phyloP scores from a whole-genome alignment of 1,140 invertebrate genomes.

The Oryctes rhinoceros region DNA sequence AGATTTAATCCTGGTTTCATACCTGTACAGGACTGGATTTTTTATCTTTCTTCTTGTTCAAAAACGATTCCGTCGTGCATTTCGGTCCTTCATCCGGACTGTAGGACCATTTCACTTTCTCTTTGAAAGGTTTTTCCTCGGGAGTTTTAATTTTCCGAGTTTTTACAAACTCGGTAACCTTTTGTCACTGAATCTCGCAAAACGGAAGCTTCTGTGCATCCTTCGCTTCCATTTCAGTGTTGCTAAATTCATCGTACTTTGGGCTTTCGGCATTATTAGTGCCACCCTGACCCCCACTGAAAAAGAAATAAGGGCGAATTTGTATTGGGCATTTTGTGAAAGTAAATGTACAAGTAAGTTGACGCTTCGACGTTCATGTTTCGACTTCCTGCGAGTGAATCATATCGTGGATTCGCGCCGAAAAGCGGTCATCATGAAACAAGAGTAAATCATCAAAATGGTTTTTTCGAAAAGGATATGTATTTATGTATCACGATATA shows the following conservation, averaged over 20 bases:
- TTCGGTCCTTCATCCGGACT: constrained; percentile 60
- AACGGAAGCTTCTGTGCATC: constrained; percentile 70
- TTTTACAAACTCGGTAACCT: constrained; percentile 64
- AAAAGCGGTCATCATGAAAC: too few relatives aligned
- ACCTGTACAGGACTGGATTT: constrained; percentile 56
- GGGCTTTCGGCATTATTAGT: constrained; percentile 65
- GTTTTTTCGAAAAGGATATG: too few relatives aligned
- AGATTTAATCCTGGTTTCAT: constrained; percentile 45
- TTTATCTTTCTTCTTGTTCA: constrained; percentile 57
- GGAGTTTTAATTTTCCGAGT: constrained; percentile 61
- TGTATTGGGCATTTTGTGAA: too few relatives aligned
- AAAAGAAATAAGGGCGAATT: constrained; percentile 25
- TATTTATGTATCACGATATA: too few relatives aligned
- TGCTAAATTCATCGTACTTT: constrained; percentile 67
- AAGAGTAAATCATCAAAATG: too few relatives aligned
- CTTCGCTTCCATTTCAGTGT: constrained; percentile 64
- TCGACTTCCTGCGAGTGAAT: too few relatives aligned
- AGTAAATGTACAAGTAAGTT: too few relatives aligned
- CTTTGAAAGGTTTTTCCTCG: constrained; percentile 56
- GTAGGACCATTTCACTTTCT: constrained; percentile 60
- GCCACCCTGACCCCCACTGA: constrained; percentile 61
- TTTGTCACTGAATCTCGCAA: constrained; percentile 76
- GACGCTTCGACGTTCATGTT: too few relatives aligned
- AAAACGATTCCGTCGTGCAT: constrained; percentile 57
- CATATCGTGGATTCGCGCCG: too few relatives aligned